Evolutionary conservation across 1,140 invertebrate species (phyloP).

Genomic region (Drosophila leontia): DNA sequence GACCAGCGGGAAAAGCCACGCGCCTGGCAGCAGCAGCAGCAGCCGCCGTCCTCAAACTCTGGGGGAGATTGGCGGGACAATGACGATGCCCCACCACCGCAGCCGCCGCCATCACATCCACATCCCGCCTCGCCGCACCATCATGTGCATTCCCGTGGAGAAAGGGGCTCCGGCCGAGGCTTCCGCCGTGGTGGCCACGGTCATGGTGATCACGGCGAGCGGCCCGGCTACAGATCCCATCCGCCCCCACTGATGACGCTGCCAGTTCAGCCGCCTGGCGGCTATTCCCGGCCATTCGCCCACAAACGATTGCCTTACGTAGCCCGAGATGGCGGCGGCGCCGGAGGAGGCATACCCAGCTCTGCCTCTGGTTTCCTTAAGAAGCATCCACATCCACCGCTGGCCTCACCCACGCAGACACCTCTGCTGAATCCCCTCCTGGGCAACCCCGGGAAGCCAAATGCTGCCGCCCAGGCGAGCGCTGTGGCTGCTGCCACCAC

Average conservation of each 20-base stretch:
- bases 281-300: constrained; percentile 71
- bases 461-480: constrained; percentile 70
- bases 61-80: constrained; percentile 73
- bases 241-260: constrained; percentile 78
- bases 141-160: constrained; percentile 65
- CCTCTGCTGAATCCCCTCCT: constrained; percentile 25
- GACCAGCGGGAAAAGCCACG: constrained; percentile 76
- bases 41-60: constrained; percentile 9
- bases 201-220: constrained; percentile 62
- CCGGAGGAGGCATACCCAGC: constrained; percentile 6
- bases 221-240: constrained; percentile 68
- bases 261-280: constrained; percentile 75
- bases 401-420: constrained; percentile 31
- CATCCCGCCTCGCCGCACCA: constrained; percentile 61
- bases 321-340: constrained; percentile 32
- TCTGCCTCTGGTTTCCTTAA: constrained; percentile 44
- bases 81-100: constrained; percentile 50
- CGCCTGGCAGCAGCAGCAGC: constrained; percentile 59
- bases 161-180: constrained; percentile 63
- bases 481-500: constrained; percentile 77
- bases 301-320: constrained; percentile 77
- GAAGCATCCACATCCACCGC: constrained; percentile 54
- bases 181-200: constrained; percentile 67
- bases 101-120: constrained; percentile 23
- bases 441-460: constrained; percentile 38